phyloP scores from a whole-genome alignment of 1,140 invertebrate genomes.

The Steinernema khuongi region DNA sequence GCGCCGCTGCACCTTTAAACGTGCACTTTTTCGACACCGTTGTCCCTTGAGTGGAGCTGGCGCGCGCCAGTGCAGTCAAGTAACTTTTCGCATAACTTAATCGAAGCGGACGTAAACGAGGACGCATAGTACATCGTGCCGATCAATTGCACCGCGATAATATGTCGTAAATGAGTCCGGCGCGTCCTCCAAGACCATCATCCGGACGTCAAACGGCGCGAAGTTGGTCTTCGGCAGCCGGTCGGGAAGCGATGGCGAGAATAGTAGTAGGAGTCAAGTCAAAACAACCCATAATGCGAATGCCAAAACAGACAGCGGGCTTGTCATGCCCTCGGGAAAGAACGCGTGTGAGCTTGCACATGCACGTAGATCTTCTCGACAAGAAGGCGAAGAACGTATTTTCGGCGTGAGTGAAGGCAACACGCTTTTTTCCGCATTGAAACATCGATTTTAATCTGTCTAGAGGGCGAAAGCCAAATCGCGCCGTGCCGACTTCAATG shows the following conservation, averaged over 20 bases:
- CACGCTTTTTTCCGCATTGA: neutral
- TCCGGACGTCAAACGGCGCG: neutral
- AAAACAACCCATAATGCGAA: conserved; percentile 10
- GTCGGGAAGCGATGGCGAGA: neutral
- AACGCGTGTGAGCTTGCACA: neutral
- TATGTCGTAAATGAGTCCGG: too few relatives aligned
- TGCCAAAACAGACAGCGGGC: neutral
- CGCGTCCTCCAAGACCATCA: too few relatives aligned
- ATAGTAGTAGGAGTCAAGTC: neutral
- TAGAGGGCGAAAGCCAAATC: neutral
- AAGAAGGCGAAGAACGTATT: neutral
- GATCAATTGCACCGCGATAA: neutral
- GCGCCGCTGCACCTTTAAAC: neutral
- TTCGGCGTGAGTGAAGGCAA: neutral
- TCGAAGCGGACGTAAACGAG: neutral
- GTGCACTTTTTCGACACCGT: neutral
- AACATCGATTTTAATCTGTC: conserved; percentile 15
- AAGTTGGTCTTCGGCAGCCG: neutral
- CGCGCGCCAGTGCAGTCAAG: neutral
- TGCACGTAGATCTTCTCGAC: neutral
- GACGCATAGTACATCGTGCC: neutral
- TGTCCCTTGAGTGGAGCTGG: neutral
- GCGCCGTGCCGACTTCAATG: neutral
- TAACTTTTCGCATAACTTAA: conserved; percentile 8
- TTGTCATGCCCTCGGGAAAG: neutral